Evolutionary conservation across 2,888 invertebrate genomes (phyloP), one percentile per base, ranked within the genome.

Genomic region (Pinctada fucata): DNA sequence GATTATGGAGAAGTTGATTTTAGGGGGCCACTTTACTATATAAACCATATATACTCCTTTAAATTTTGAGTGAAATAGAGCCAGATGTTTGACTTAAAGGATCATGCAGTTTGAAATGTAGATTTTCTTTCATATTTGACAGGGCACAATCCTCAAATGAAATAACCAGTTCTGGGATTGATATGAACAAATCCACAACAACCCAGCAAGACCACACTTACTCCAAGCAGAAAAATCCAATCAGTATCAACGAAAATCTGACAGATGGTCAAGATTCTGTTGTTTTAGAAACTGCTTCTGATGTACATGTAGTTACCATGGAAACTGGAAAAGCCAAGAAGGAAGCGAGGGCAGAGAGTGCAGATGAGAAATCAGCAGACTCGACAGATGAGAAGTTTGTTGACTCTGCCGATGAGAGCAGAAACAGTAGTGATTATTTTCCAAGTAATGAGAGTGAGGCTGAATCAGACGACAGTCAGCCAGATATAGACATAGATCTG

Each of bases 131-230:
- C n/a, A 6, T 16, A 10, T 52, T 13, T 72, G 13, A 13, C 47
- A 45, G 47, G 16, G 3, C 48, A 6, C 47, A 8, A 45, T 10
- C 68, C 10, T 31, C 47, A 45, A 47, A 47, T 68, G 68, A 68
- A 8, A 68, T 58, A 10, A 10, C 31, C 1, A 72, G 49, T 52
- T 16, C 52, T 6, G 6, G 4, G 31, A 10, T 10, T 2, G 16
- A 8, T 13, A 63, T 52, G 58, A 51, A 16, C 16, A 76, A 76
- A 63, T 64, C 76, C 13, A 70, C 70, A n/a, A 70, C 74, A 6
- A 65, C 65, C 16, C 74, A 74, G 66, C 76, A 74, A 50, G 80
- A 80, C 49, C 80, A 80, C 66, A 80, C 80, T 2, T 80, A 80
- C 51, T 80, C 80, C 6, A 80, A 80, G 66, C 66, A 70, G 16